Percentiles rank a stretch among this genome's conserved stretches.
phyloP scores from a whole-genome alignment of 2,888 invertebrate species.

The Zhuqinia jingwanae region DNA sequence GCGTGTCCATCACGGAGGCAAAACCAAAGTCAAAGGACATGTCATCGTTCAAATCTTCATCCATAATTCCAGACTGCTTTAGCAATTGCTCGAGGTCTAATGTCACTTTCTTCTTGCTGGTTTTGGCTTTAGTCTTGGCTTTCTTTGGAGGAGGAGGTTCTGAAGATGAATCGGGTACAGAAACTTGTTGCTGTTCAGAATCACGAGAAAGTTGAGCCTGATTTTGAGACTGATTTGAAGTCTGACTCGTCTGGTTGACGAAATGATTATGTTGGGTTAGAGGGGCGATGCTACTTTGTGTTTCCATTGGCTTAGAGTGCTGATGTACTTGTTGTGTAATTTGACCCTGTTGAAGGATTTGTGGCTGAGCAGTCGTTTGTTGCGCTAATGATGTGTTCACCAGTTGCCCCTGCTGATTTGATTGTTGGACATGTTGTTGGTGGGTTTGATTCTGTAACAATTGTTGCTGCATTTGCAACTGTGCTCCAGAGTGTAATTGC shows the following conservation, averaged over 20 bases:
- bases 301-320: conserved; percentile 44
- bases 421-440: conserved; percentile 35
- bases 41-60: conserved; percentile 79
- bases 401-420: conserved; percentile 54
- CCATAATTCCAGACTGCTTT: conserved; percentile 79
- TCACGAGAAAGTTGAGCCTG: conserved; percentile 55
- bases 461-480: conserved; percentile 42
- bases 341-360: conserved; percentile 7
- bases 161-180: conserved; percentile 70
- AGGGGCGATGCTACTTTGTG: conserved; percentile 20
- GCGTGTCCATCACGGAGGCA: conserved; percentile 59
- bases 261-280: conserved; percentile 42
- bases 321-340: conserved; percentile 1
- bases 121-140: conserved; percentile 71
- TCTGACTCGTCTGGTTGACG: conserved; percentile 18
- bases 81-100: conserved; percentile 78
- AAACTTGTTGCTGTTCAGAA: conserved; percentile 61
- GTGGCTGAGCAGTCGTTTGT: conserved; percentile 35
- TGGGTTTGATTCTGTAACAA: conserved; percentile 43
- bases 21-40: conserved; percentile 70
- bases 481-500: conserved; percentile 37
- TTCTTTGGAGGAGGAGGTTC: conserved; percentile 75
- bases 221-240: conserved; percentile 29
- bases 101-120: conserved; percentile 77
- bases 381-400: conserved; percentile 42